Evolutionary conservation across 1,140 invertebrate species (phyloP).

Genomic region (Pseudobourletiella spinata): DNA sequence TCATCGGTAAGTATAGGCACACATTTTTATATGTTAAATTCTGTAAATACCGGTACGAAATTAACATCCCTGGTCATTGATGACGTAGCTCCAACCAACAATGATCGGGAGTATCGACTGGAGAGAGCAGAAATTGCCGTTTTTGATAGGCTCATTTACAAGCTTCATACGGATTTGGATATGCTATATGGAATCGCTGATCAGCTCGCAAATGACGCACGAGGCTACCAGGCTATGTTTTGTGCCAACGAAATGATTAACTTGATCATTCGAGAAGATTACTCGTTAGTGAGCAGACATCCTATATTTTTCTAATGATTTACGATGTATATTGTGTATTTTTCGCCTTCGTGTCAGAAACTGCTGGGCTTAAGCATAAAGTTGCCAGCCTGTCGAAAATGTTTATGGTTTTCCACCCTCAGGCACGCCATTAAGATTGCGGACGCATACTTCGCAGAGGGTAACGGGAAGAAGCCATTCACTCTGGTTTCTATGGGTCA

Average conservation of each 20-base stretch:
- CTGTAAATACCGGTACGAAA: too few relatives aligned
- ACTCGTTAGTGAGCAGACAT: too few relatives aligned
- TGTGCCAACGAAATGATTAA: conserved; percentile 43
- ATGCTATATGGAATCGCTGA: conserved; percentile 42
- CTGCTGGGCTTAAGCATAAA: too few relatives aligned
- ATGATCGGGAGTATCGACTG: conserved; percentile 41
- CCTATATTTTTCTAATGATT: background rate
- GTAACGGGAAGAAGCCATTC: conserved; percentile 46
- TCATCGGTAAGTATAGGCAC: too few relatives aligned
- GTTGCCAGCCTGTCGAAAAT: too few relatives aligned
- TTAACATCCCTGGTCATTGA: too few relatives aligned
- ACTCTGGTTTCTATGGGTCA: conserved; percentile 46
- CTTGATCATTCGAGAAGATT: background rate
- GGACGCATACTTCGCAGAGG: conserved; percentile 43
- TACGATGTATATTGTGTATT: background rate
- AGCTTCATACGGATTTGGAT: conserved; percentile 45
- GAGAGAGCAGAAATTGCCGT: conserved; percentile 42
- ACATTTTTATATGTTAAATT: too few relatives aligned
- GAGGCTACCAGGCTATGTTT: conserved; percentile 47
- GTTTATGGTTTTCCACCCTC: conserved; percentile 44
- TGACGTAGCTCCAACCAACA: conserved; percentile 43
- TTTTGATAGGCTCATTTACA: conserved; percentile 43
- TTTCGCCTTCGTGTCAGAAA: background rate
- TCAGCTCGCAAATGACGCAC: conserved; percentile 41
- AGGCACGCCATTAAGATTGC: conserved; percentile 43